Base-by-base conservation (phyloP, 2,888 invertebrate genomes). In the Dorcus parallelipipedus region DNA sequence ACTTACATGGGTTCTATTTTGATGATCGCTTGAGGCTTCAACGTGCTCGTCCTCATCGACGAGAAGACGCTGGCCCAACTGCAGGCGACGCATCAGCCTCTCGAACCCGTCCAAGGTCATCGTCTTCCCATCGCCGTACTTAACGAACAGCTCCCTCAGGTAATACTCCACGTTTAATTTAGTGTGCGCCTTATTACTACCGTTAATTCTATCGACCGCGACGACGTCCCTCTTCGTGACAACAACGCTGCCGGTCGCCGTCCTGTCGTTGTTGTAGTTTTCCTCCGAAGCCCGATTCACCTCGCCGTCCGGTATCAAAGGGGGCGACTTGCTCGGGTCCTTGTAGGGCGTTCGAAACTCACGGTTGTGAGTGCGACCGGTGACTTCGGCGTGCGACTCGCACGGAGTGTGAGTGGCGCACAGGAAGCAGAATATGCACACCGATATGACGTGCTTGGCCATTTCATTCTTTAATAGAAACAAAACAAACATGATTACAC, bases 391-490 rank as follows among this genome's bases (percentile, higher is more conserved):
- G 71, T 91, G 91, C 2, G 90, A 88, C 49, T 86, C 87, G 72
- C 92, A 91, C 0, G 88, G 88, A 40, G 84, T 80, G 71, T 90
- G 90, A 9, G 90, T 86, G 2, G 91, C 90, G 71, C 91, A 91
- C 0, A 92, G 79, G 49, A 92, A 82, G 72, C 92, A 92, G 69
- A 92, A 88, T 78, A 92, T 88, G 73, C 91, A 91, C n/a, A 91
- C 90, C 9, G 90, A 88, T 67, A 91, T 86, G 58, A 92, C 81
- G 71, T 86, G 85, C 67, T 86, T 82, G 64, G 84, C 83, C 86
- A 78, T 78, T 61, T 53, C 65, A 17, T 59, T 49, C 63, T 61
- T n/a, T n/a, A n/a, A n/a, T n/a, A 48, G 49, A 64, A 61, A 2
- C 26, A 55, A 60, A 52, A 49, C 26, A 33, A 33, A 6, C 26